phyloP scores from a whole-genome alignment of 2,888 invertebrate genomes.

The Drosophila barbarae region DNA sequence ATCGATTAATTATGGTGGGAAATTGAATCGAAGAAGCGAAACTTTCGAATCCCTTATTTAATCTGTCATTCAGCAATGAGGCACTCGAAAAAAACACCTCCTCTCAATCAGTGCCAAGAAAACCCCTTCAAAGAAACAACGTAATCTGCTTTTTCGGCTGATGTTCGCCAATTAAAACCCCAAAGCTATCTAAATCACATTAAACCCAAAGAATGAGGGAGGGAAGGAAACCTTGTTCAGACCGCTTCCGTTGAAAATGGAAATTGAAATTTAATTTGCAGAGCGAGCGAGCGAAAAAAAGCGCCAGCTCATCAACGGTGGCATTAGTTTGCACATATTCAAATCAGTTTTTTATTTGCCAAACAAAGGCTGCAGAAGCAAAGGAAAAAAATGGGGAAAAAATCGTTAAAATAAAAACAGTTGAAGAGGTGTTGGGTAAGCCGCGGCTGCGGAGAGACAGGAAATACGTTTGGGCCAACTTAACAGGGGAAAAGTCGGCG shows the following conservation, averaged over 20 bases:
- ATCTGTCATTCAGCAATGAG: neutral
- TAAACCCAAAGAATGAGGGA: conserved; percentile 23
- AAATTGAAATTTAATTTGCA: conserved; percentile 63
- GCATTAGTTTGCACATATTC: conserved; percentile 70
- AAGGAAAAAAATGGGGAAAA: conserved; percentile 23
- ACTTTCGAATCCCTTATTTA: neutral
- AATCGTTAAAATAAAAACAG: conserved; percentile 68
- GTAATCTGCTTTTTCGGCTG: neutral
- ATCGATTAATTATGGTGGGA: conserved; percentile 26
- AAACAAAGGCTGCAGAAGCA: conserved; percentile 14
- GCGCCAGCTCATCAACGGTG: conserved; percentile 51
- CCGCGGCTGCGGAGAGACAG: conserved; percentile 49
- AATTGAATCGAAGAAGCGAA: neutral
- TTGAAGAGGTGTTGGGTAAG: conserved; percentile 56
- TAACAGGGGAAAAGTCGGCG: conserved; percentile 32
- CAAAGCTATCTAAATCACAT: conserved; percentile 44
- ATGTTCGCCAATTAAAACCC: conserved; percentile 30
- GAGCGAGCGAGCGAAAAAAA: conserved; percentile 22
- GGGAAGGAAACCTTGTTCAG: conserved; percentile 30
- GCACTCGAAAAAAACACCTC: neutral
- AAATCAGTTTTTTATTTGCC: conserved; percentile 54
- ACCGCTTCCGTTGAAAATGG: conserved; percentile 55
- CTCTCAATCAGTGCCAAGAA: conserved; percentile 1
- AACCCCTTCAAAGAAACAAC: conserved; percentile 1
- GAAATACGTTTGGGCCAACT: conserved; percentile 68